Evolutionary conservation across 2,888 invertebrate genomes (phyloP).

Genomic region (Hydropsyche betteni): DNA sequence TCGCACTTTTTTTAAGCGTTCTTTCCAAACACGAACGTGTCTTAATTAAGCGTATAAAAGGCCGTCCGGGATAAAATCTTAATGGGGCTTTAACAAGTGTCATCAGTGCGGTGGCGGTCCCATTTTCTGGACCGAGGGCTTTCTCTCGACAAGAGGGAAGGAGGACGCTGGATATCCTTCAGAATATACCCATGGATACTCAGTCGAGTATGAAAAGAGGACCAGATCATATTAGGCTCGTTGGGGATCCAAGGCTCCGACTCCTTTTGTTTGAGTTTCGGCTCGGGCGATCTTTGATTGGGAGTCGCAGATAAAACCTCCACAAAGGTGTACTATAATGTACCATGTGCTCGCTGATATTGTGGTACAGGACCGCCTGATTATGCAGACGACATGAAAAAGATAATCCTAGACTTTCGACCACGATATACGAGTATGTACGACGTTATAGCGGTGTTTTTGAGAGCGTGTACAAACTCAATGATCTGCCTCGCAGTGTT

Average conservation of each 20-base stretch:
- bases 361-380: constrained; percentile 38
- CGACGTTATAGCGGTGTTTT: too few relatives aligned
- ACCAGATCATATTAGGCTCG: constrained; percentile 50
- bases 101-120: constrained; percentile 41
- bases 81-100: constrained; percentile 43
- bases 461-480: too few relatives aligned
- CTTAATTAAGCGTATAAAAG: constrained; percentile 37
- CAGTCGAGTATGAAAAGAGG: constrained; percentile 49
- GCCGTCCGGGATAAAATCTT: constrained; percentile 43
- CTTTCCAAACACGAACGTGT: neutral
- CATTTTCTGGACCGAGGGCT: constrained; percentile 38
- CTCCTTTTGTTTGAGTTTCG: constrained; percentile 47
- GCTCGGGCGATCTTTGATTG: constrained; percentile 47
- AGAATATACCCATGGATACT: constrained; percentile 23
- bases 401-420: constrained; percentile 41
- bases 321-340: constrained; percentile 46
- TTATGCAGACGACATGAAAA: constrained; percentile 43
- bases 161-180: constrained; percentile 28
- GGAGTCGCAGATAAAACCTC: constrained; percentile 43
- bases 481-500: too few relatives aligned
- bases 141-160: constrained; percentile 17
- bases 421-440: constrained; percentile 14
- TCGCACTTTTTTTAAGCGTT: constrained; percentile 1
- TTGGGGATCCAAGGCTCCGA: constrained; percentile 38
- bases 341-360: constrained; percentile 41